These are phyloP conservation scores for Hydractinia symbiolongicarpus DNA, from an alignment of 30 jellyfish, hydroid and myxozoan species.

Conservation along the genomic window DNA sequence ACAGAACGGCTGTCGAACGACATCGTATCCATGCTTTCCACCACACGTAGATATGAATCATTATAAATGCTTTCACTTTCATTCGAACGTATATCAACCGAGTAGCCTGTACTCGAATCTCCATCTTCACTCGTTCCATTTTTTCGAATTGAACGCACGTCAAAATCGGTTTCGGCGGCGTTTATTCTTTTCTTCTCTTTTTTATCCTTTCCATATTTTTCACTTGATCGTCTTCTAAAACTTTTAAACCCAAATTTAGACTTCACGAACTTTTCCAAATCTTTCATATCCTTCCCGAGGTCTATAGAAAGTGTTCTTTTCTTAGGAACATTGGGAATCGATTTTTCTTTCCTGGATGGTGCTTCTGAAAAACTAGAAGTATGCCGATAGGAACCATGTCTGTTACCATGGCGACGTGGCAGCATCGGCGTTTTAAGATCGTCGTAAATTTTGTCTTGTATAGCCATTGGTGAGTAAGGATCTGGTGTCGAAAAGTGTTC, in stretches of 20 bases:
- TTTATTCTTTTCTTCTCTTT: neutral
- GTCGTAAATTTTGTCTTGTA: slow-evolving; percentile 23
- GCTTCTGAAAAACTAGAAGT: slow-evolving; percentile 6
- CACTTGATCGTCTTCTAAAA: slow-evolving; percentile 17
- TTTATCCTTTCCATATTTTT: neutral
- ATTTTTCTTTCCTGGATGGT: neutral
- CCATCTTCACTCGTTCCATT: slow-evolving; percentile 37
- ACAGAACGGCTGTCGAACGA: neutral
- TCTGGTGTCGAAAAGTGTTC: slow-evolving; percentile 6
- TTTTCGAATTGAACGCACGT: slow-evolving; percentile 12
- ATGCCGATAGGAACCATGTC: neutral
- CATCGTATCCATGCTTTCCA: slow-evolving; percentile 39
- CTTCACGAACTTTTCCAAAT: slow-evolving; percentile 25
- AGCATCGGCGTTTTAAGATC: slow-evolving; percentile 23
- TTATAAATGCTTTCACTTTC: slow-evolving; percentile 25
- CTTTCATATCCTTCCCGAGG: slow-evolving; percentile 14
- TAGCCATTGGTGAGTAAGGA: slow-evolving; percentile 24
- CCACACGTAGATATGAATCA: slow-evolving; percentile 31
- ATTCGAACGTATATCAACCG: slow-evolving; percentile 21
- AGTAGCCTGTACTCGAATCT: slow-evolving; percentile 32
- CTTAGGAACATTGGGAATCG: neutral
- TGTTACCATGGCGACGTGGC: neutral
- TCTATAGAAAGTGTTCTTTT: slow-evolving; percentile 24
- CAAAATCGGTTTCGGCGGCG: slow-evolving; percentile 1
- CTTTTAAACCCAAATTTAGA: slow-evolving; percentile 32